Evolutionary conservation across 1,140 invertebrate species (phyloP).

Genomic region (Brachystomella parvula): DNA sequence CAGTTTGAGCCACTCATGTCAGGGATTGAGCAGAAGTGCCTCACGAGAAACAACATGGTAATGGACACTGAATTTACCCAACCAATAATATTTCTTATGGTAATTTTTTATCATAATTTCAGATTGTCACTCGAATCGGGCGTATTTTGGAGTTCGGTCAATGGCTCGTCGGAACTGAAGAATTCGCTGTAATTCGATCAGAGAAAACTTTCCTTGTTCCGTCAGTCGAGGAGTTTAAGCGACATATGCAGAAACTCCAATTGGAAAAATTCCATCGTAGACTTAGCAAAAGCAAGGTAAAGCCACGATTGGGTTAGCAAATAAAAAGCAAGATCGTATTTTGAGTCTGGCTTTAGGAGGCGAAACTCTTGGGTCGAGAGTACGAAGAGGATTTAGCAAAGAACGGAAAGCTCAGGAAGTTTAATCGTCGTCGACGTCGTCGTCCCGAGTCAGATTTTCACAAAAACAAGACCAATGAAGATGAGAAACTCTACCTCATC

Average conservation of each 20-base stretch:
- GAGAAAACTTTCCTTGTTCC: slow-evolving; percentile 15
- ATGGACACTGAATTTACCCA: slow-evolving; percentile 4
- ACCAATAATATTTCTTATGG: not conserved
- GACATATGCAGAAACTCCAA: not conserved
- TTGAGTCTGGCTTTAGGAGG: too few species aligned
- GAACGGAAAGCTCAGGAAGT: slow-evolving; percentile 3
- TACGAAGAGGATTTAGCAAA: slow-evolving; percentile 10
- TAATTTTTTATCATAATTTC: slow-evolving; percentile 4
- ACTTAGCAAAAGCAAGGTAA: slow-evolving; percentile 4
- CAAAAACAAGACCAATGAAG: not conserved
- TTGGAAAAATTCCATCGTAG: slow-evolving; percentile 1
- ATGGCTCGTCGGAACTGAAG: slow-evolving; percentile 25
- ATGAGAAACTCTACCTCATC: slow-evolving; percentile 20
- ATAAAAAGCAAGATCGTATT: too few species aligned
- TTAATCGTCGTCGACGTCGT: slow-evolving; percentile 5
- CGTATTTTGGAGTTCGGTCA: slow-evolving; percentile 32
- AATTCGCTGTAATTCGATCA: slow-evolving; percentile 16
- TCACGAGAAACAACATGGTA: not conserved
- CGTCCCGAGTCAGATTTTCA: not conserved
- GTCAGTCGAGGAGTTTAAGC: not conserved
- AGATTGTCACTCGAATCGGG: slow-evolving; percentile 28
- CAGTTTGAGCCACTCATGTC: slow-evolving; percentile 15
- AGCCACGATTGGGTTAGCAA: slow-evolving; percentile 6
- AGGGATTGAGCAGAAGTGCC: not conserved
- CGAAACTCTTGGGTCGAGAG: not conserved